Evolutionary conservation across 53 echinoderm and acorn worm genomes (phyloP), one percentile per base, ranked within the genome.

Genomic region (Luidia sarsii): DNA sequence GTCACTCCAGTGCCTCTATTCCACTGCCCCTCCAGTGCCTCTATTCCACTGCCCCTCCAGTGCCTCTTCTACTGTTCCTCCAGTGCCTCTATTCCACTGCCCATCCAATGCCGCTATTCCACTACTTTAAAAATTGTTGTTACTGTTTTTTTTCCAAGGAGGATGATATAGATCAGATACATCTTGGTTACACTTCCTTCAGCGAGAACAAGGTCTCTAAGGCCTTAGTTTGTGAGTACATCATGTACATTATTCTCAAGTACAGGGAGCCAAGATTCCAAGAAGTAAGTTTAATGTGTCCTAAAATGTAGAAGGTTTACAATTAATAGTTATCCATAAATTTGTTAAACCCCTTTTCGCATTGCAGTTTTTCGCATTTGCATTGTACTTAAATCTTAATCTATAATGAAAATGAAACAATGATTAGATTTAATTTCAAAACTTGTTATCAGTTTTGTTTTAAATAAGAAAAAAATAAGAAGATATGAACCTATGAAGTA

Each of bases 141-240:
- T 54, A n/a, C 23, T 54, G 8, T n/a, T n/a, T n/a, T n/a, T n/a
- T n/a, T n/a, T 33, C 20, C 16, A 38, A 96, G 96, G 96, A 92
- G 54, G 96, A 96, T 83, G 96, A 96, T 7, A 45, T 96, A 6
- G 96, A 96, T 56, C 96, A 96, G 89, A 73, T 96, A 15, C 90
- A 92, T 54, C 88, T 96, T 14, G 96, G 88, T 27, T 96, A 93
- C 81, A 96, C 96, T 15, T 96, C 96, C 18, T 96, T 96, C 79
- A 93, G 96, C 46, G 96, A 96, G 72, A 96, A 96, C 81, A 96
- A 93, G 45, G 83, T 96, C 24, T 87, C 93, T 18, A 93, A 96
- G 86, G 80, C 82, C 14, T 55, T 96, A 48, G 92, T 96, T 53
- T 86, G 79, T 37, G 92, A 96, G 65, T 96, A 90, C 79, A 86